Evolutionary conservation across 2,888 invertebrate genomes (phyloP), one percentile per base, ranked within the genome.

Genomic region (Pteria penguin): DNA sequence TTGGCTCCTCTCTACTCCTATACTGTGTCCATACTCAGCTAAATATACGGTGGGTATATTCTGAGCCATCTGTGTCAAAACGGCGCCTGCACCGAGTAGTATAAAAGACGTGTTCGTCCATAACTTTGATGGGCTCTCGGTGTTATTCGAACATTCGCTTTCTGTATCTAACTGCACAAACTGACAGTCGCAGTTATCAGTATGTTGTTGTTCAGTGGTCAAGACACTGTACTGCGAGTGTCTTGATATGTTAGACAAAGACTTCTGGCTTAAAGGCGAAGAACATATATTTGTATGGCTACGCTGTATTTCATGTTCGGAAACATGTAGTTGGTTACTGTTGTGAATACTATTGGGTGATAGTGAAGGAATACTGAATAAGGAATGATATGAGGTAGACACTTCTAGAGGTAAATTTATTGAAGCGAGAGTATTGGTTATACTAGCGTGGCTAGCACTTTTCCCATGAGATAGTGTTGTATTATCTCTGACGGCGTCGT

Each of bases 61-160:
- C 66, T 84, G 82, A 1, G 78, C 81, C 82, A 85, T 83, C 75
- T 85, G 85, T 31, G 82, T 80, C 2, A 82, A 58, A 1, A 81
- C 67, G 2, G 78, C 81, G 4, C 82, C 82, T 14, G 81, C 29
- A 18, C 78, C 58, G 33, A 85, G 61, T 33, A 83, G 78, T 4
- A 78, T 58, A 52, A 82, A 85, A n/a, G 77, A 70, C 22, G 61
- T 78, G 60, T 82, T 80, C 31, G 55, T 71, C 58, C 79, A 78
- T 27, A 82, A 67, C 8, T 45, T 18, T 0, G 45, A 45, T 14
- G 8, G 11, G 18, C 8, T 18, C 8, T 8, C 8, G 18, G 18
- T 45, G 18, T 45, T 18, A 18, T 45, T 18, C 8, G 45, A 45
- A 14, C 11, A 45, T 8, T 45, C 18, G 45, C 45, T 45, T 45